Base-by-base conservation (phyloP, 2,797 vertebrate genomes). In the Antrozous pallidus region DNA sequence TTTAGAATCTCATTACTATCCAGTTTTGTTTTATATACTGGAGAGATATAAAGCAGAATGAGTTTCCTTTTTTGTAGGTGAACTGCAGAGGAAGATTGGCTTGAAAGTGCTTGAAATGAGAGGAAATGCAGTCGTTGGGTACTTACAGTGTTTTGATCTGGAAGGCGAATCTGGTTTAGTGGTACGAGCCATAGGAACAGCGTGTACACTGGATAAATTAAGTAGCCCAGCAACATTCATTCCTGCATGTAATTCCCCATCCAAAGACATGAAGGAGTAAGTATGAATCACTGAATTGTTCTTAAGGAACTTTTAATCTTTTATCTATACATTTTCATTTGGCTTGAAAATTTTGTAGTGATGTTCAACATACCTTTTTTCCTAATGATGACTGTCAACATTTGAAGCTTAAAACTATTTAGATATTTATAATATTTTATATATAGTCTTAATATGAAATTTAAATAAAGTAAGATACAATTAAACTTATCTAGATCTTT, bases 251-350 rank as follows among this genome's bases (percentile, higher is more conserved):
- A 99, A 98, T 97, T 99, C 99, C 96, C 99, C 99, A 77, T 99
- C 99, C 94, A 99, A 99, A 98, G 99, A 99, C 89, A 98, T 99
- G 98, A 99, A 99, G 98, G 99, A 99, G 99, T 99, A 99, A 99
- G 99, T 99, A 99, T 98, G 96, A 98, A 73, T 93, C 87, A 93
- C 11, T 90, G 78, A 69, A 38, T 92, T 90, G 73, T 96, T 94
- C 83, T 80, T 96, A 84, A 38, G 87, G 81, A 97, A 54, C 12
- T 65, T 91, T 96, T 96, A 94, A 89, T 97, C 58, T 96, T 74
- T 91, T 56, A 90, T 24, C 5, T 97, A 31, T 88, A 88, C 83
- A 88, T 96, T 95, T 74, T 97, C 95, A 96, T 96, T 97, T 90
- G 85, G 70, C 98, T 97, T 97, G 94, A 95, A 96, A 96, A 93